These are phyloP conservation scores for Nomada goodeniana DNA, from an alignment of 2,888 invertebrate genomes.

Conservation along the genomic window DNA sequence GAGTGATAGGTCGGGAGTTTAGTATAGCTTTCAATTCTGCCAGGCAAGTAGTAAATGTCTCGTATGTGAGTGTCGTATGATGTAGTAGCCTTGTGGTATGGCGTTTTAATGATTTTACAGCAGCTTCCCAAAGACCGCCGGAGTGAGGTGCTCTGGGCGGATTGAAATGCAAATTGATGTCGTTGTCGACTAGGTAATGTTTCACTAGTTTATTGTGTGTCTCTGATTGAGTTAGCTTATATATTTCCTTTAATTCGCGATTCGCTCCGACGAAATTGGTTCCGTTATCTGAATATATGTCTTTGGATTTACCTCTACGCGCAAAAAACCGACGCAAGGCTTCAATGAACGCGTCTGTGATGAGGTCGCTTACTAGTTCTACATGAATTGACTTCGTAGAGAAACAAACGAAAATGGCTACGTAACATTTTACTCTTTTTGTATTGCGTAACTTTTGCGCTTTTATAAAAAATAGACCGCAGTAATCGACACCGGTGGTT, in stretches of 20 bases:
- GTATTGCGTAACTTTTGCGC: not conserved
- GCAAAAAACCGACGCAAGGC: not conserved
- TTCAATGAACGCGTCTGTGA: not conserved
- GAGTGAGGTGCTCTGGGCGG: not conserved
- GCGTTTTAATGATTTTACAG: not conserved
- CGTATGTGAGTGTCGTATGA: not conserved
- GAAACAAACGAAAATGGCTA: not conserved
- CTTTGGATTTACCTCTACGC: not conserved
- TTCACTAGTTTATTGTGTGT: not conserved
- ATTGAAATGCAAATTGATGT: not conserved
- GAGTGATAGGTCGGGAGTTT: not conserved
- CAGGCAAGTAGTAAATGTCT: not conserved
- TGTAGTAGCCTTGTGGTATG: not conserved
- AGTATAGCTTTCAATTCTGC: not conserved
- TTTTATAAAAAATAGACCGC: not conserved
- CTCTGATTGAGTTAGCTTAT: not conserved
- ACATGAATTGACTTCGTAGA: not conserved
- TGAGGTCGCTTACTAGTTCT: not conserved
- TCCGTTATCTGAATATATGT: not conserved
- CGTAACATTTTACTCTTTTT: not conserved
- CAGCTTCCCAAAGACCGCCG: not conserved
- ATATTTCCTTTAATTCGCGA: not conserved
- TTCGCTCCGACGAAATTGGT: conserved; percentile 3
- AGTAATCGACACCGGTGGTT: not conserved
- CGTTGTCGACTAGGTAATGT: not conserved